phyloP scores from a whole-genome alignment of 2,888 invertebrate genomes.

The Dolomedes plantarius region DNA sequence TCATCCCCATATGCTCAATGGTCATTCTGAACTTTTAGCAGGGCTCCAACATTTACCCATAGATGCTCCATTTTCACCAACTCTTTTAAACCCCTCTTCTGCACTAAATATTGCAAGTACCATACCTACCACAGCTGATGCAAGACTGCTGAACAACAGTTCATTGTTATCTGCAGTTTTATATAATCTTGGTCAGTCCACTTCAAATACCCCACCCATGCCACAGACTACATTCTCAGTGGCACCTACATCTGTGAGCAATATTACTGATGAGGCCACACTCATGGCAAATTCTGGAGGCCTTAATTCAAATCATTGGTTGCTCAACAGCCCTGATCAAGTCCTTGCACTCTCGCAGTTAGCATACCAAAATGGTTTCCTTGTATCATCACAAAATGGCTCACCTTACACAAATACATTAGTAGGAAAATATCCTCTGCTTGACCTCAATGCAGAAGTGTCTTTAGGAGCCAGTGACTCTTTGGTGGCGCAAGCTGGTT shows the following conservation, averaged over 20 bases:
- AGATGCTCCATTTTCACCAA: constrained; percentile 42
- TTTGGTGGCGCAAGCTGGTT: constrained; percentile 30
- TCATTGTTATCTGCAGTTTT: constrained; percentile 57
- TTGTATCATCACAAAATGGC: constrained; percentile 55
- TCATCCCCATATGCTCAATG: constrained; percentile 63
- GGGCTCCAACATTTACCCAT: constrained; percentile 50
- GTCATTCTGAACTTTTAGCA: constrained; percentile 55
- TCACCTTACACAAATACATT: constrained; percentile 43
- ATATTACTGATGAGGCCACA: constrained; percentile 43
- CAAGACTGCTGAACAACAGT: constrained; percentile 35
- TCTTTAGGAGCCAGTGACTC: constrained; percentile 36
- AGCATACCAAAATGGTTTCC: constrained; percentile 67
- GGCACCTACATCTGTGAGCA: constrained; percentile 39
- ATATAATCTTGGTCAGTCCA: constrained; percentile 55
- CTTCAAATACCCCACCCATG: constrained; percentile 29
- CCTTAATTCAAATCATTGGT: constrained; percentile 59
- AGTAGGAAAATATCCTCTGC: constrained; percentile 54
- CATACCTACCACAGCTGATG: constrained; percentile 24
- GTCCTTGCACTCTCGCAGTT: constrained; percentile 55
- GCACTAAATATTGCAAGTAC: constrained; percentile 15
- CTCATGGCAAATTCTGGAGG: constrained; percentile 48
- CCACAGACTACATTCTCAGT: constrained; percentile 33
- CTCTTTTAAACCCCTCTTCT: constrained; percentile 45
- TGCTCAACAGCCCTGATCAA: constrained; percentile 66
- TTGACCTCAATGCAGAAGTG: constrained; percentile 47